phyloP scores from a whole-genome alignment of 2,797 vertebrate genomes.

The Hylomyscus alleni region DNA sequence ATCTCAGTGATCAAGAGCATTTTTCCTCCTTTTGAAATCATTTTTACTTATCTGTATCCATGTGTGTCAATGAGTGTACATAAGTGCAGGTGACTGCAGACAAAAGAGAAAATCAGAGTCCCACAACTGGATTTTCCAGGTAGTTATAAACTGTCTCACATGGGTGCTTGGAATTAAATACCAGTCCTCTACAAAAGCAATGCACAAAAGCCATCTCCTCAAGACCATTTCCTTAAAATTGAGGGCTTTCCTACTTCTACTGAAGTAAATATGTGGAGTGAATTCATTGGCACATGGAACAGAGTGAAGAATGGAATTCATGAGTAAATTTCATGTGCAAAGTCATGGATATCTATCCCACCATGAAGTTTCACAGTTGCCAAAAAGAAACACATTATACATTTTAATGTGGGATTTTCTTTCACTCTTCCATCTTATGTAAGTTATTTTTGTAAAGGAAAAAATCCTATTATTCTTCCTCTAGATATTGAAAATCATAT shows the following conservation, averaged over 20 bases:
- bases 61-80: not conserved
- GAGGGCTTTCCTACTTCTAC: not conserved
- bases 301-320: not conserved
- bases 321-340: not conserved
- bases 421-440: not conserved
- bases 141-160: not conserved
- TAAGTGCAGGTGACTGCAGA: not conserved
- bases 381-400: not conserved
- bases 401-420: not conserved
- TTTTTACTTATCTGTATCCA: not conserved
- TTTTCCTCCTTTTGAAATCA: not conserved
- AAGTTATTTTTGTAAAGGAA: not conserved
- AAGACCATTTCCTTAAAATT: not conserved
- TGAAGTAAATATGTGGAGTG: not conserved
- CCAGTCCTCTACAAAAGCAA: not conserved
- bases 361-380: not conserved
- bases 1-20: not conserved
- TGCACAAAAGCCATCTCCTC: not conserved
- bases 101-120: not conserved
- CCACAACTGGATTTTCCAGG: not conserved
- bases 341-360: not conserved
- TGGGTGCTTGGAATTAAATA: not conserved
- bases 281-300: slow-evolving; percentile 10
- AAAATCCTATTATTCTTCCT: not conserved
- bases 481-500: not conserved